Base-by-base conservation (phyloP, 2,797 vertebrate species). In the Otus scops region DNA sequence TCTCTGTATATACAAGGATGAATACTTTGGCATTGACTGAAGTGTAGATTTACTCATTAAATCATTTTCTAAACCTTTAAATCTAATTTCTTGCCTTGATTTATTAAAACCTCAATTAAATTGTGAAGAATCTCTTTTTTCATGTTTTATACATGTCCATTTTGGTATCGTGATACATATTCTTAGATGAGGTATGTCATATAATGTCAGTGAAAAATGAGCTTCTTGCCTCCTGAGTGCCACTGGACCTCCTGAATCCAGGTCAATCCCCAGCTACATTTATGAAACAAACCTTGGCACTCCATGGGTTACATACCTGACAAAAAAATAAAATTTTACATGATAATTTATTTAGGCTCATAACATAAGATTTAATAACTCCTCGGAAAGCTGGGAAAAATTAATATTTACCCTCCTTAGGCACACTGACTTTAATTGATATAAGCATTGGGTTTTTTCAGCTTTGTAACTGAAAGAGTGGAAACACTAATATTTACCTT, bases 1-100 rank as follows among this genome's bases (percentile, higher is more conserved):
- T 64, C 24, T 95, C 19, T 97, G 92, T 96, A 95, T 43, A 95
- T 95, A 95, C 6, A 73, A 75, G 74, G 56, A 79, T 59, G 22
- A 95, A 70, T 70, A 63, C 68, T 80, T 79, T 38, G 19, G 9
- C 41, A 65, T 64, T 92, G 79, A 64, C 36, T 71, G 19, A 90
- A 88, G 75, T 70, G 26, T 90, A 30, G 84, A 10, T 48, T 90
- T 74, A 17, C 13, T 77, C 20, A 74, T 88, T 86, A 96, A 95
- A 92, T 85, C 45, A 57, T 81, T 95, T 88, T 91, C 14, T 88
- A 82, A 88, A 71, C 3, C 1, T 82, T 79, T 69, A 84, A 84
- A 80, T 54, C 13, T 47, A 36, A 50, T 77, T 87, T 56, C 54
- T 83, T 86, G 30, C 23, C 69, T 89, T 70, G 13, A 38, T 28